Base-by-base conservation (phyloP, 2,888 invertebrate genomes). In the Diabrotica balteata region DNA sequence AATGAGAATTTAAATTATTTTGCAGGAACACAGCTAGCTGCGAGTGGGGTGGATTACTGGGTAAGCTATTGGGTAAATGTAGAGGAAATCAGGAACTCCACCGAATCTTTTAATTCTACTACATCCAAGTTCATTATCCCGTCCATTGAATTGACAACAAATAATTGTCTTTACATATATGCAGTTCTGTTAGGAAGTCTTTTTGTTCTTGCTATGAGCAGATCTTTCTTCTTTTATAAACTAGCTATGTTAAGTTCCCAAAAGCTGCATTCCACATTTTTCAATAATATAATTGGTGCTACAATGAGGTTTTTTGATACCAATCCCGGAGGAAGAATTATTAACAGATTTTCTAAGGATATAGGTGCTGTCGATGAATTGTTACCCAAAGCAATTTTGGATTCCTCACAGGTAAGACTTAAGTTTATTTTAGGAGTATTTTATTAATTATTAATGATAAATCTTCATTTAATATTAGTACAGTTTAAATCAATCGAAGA, bases 331-430 rank as follows among this genome's bases (percentile, higher is more conserved):
- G 92, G 93, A 46, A 86, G 92, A 61, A 92, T 96, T 70, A 85
- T 96, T 57, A 92, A 91, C 71, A 75, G 95, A 71, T 94, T 95
- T 78, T 91, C 94, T 0, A 94, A 94, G 80, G 95, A 95, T 78
- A 89, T 94, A 80, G 93, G 93, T 0, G 88, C 90, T 0, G 89
- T 94, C 80, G 93, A 93, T 76, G 93, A 93, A 76, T 80, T 90
- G 44, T 81, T 93, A 7, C 92, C 92, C 0, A 88, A 89, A 69
- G 88, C 88, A 49, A 82, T 88, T 45, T 79, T 92, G 63, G 91
- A 91, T 73, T 86, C 90, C 0, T 79, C 87, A 8, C 74, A 89
- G 87, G 91, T 89, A 79, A 54, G 45, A 44, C 32, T 32, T 32
- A 32, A 2, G 32, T 32, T 32, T 32, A 32, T 32, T 32, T 5